phyloP scores from a whole-genome alignment of 2,888 invertebrate species.

The Drosophila barbarae region DNA sequence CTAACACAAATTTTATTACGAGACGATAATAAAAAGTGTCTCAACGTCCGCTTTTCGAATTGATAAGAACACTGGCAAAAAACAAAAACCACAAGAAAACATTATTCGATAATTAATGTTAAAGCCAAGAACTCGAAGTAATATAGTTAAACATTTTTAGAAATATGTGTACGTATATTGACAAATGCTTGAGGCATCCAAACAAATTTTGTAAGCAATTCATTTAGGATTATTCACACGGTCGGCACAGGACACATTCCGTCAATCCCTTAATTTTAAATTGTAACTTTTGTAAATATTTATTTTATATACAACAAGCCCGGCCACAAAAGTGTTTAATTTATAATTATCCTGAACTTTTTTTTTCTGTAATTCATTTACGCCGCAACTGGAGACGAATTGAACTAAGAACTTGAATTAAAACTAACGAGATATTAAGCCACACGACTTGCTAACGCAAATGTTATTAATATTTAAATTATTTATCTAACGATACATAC shows the following conservation, averaged over 20 bases:
- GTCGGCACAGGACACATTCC: slow-evolving; percentile 40
- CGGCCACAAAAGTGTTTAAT: slow-evolving; percentile 36
- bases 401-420: slow-evolving; percentile 35
- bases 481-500: slow-evolving; percentile 66
- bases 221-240: slow-evolving; percentile 48
- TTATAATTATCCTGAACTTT: slow-evolving; percentile 44
- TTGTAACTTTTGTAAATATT: slow-evolving; percentile 68
- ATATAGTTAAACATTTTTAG: slow-evolving; percentile 42
- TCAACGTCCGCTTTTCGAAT: slow-evolving; percentile 70
- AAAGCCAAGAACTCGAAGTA: slow-evolving; percentile 33
- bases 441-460: slow-evolving; percentile 45
- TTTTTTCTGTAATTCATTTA: slow-evolving; percentile 58
- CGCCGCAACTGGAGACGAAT: slow-evolving; percentile 50
- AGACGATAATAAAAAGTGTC: slow-evolving; percentile 47
- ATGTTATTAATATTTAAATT: slow-evolving; percentile 70
- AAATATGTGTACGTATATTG: slow-evolving; percentile 37
- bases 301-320: slow-evolving; percentile 50
- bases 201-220: slow-evolving; percentile 54
- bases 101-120: slow-evolving; percentile 35
- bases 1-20: slow-evolving; percentile 55
- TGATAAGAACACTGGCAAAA: slow-evolving; percentile 31
- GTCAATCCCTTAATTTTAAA: slow-evolving; percentile 25
- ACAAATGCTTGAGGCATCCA: slow-evolving; percentile 38
- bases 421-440: slow-evolving; percentile 32
- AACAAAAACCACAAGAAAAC: slow-evolving; percentile 10